Base-by-base conservation (phyloP, 2,797 vertebrate species). In the Eptatretus atami region DNA sequence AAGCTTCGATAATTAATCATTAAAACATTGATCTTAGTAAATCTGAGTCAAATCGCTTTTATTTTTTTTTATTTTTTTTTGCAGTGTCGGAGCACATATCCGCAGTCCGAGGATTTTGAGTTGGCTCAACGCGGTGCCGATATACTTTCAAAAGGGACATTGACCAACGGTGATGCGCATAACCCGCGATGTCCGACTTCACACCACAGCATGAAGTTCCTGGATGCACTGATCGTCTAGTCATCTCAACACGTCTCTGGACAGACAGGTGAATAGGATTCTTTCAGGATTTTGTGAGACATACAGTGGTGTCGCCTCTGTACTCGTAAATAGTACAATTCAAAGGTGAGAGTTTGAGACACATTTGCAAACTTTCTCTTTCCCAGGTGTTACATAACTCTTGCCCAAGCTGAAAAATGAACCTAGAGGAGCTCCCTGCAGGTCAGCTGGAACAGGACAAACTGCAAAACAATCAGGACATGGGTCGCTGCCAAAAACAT, bases 321-420 rank as follows among this genome's bases (percentile, higher is more conserved):
- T 8, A 44, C 31, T 44, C 31, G 57, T 61, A 24, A 24, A 61
- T 61, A n/a, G 57, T 61, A 24, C 25, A 61, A 10, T n/a, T 61
- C 9, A 61, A n/a, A 61, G n/a, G 57, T 61, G 9, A 10, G 11
- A 6, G 15, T n/a, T 60, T 15, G 15, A 60, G 24, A 60, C 25
- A 1, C 57, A 61, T 61, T 25, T 61, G 57, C 25, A 44, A 44
- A 44, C 31, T 44, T 44, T 44, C 31, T 1, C 54, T 52, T n/a
- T 65, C 12, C 53, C 65, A 98, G 90, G 71, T 98, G 90, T 72
- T 98, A 98, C 67, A 98, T 96, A 70, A 90, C 88, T 14, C 70
- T 98, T 69, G 83, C 90, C 68, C 90, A 98, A 68, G 90, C 88
- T 96, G n/a, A n/a, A 82, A 81, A n/a, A 95, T 98, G 90, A 86